Conservation (phyloP, 2,888 invertebrate genomes). For the Alentia gelatinosa region DNA sequence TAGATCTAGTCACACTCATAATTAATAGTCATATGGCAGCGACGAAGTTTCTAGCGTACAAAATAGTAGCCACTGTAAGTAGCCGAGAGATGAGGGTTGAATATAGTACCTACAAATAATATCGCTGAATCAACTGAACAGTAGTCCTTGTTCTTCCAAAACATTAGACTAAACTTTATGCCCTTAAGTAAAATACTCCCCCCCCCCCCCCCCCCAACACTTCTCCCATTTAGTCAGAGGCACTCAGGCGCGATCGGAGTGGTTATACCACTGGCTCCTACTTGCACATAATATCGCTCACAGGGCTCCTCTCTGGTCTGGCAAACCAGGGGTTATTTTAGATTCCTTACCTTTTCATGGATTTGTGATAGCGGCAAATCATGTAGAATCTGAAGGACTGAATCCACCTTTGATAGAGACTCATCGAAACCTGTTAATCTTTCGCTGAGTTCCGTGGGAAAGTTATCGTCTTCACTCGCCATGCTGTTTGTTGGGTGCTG, state of each 20-base stretch:
- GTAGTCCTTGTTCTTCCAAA: too few species aligned
- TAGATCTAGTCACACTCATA: too few species aligned
- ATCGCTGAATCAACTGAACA: too few species aligned
- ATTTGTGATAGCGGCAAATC: not conserved
- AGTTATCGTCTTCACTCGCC: not conserved
- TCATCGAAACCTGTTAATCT: constrained; percentile 54
- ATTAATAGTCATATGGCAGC: too few species aligned
- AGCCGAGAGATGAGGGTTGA: too few species aligned
- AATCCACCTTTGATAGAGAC: constrained; percentile 26
- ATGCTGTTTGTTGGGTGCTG: not conserved
- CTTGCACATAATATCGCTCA: not conserved
- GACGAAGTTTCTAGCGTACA: too few species aligned
- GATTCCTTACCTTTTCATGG: constrained; percentile 2
- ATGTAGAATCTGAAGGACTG: constrained; percentile 6
- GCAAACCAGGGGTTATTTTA: too few species aligned
- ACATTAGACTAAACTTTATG: too few species aligned
- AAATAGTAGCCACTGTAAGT: too few species aligned
- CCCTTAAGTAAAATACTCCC: not conserved
- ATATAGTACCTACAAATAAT: too few species aligned
- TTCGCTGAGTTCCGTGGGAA: constrained; percentile 44
- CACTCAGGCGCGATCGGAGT: not conserved
- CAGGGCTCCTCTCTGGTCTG: not conserved
- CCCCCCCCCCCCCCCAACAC: not conserved
- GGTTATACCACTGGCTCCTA: not conserved
- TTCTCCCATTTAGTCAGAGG: not conserved